phyloP scores from a whole-genome alignment of 53 echinoderm and acorn worm species.

The Crossaster papposus region DNA sequence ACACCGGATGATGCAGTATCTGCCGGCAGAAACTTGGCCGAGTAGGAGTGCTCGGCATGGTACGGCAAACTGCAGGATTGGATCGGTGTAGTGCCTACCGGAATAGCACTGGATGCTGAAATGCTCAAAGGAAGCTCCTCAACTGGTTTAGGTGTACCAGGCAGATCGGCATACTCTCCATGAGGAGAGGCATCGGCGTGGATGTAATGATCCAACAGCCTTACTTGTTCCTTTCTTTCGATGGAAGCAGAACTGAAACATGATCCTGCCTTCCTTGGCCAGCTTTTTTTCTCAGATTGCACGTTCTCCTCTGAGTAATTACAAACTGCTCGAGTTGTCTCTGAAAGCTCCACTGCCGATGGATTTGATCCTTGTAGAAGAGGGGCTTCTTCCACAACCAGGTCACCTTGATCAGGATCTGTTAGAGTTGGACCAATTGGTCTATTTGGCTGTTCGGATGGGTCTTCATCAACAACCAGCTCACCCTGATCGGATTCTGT shows the following conservation, averaged over 20 bases:
- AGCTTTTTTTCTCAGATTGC: neutral
- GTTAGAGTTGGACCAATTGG: neutral
- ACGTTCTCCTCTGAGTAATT: neutral
- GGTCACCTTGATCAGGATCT: conserved; percentile 10
- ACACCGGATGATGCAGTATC: neutral
- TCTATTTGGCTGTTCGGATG: neutral
- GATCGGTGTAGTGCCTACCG: neutral
- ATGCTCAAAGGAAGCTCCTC: neutral
- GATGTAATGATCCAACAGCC: conserved; percentile 27
- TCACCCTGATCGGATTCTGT: neutral
- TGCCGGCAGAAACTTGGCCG: neutral
- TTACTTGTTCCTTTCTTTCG: conserved; percentile 15
- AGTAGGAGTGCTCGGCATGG: conserved; percentile 45
- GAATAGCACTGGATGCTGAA: neutral
- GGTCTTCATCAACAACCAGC: conserved; percentile 19
- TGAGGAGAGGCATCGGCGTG: conserved; percentile 15
- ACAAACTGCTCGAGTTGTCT: neutral
- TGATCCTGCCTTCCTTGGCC: neutral
- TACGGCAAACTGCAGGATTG: neutral
- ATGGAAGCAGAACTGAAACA: neutral
- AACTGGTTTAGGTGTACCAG: neutral
- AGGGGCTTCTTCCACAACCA: conserved; percentile 12
- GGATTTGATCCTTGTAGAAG: neutral
- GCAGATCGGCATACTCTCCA: neutral
- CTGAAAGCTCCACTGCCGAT: neutral